Percentiles rank a stretch among this genome's conserved stretches.
phyloP scores from a whole-genome alignment of 2,888 invertebrate species.

The Ichneumoninae sp. region DNA sequence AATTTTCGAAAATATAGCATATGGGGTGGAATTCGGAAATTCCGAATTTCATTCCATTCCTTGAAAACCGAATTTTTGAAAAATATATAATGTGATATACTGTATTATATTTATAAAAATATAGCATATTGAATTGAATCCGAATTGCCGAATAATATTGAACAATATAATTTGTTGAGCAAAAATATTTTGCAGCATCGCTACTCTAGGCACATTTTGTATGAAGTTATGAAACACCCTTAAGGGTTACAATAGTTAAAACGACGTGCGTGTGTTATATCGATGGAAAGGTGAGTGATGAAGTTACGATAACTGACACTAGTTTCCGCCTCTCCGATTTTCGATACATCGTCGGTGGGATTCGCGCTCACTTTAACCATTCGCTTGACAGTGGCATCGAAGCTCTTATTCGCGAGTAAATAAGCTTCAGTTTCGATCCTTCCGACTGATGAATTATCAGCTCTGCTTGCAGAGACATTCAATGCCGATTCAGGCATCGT shows the following conservation, averaged over 20 bases:
- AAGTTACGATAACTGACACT: slow-evolving; percentile 42
- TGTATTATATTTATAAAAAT: no score
- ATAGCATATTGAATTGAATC: no score
- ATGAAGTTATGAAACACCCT: no score
- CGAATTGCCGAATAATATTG: background rate
- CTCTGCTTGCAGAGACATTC: slow-evolving; percentile 35
- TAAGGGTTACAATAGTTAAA: background rate
- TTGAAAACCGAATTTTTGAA: background rate
- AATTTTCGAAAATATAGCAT: no score
- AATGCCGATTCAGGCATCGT: slow-evolving; percentile 50
- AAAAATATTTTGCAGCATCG: background rate
- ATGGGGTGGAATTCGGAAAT: no score
- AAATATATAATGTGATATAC: background rate
- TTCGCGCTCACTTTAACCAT: slow-evolving; percentile 15
- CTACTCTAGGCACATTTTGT: no score
- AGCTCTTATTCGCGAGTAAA: slow-evolving; percentile 19
- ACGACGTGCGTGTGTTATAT: background rate
- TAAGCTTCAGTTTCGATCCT: slow-evolving; percentile 33
- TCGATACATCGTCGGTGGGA: slow-evolving; percentile 23
- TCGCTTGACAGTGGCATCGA: slow-evolving; percentile 45
- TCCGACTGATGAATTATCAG: slow-evolving; percentile 36
- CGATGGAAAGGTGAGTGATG: background rate
- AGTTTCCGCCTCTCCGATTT: slow-evolving; percentile 36
- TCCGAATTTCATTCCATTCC: background rate
- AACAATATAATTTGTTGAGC: background rate